A percentile compares a stretch with the other conserved stretches of the same genome.
Evolutionary conservation across 2,113 vertebrate genomes (phyloP).

Genomic region (Sakesphorus luctuosus): DNA sequence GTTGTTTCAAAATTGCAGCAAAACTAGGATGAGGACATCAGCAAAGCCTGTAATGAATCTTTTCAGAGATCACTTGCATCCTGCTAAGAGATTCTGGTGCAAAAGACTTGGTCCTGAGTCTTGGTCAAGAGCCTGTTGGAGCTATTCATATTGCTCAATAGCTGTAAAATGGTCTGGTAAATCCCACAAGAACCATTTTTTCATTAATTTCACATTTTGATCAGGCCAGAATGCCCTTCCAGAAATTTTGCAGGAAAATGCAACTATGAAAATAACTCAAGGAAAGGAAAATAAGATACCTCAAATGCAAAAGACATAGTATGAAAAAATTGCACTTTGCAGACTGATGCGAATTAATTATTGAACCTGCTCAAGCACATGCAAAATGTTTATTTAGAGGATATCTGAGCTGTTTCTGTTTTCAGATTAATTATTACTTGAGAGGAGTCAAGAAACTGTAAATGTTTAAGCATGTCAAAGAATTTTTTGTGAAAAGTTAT

Average conservation of each 20-base stretch:
- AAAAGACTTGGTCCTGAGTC: background rate
- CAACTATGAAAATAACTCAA: background rate
- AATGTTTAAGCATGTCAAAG: background rate
- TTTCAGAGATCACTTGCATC: background rate
- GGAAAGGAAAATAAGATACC: background rate
- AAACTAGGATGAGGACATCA: background rate
- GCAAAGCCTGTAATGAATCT: background rate
- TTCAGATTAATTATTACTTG: background rate
- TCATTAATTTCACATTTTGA: background rate
- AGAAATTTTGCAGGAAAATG: background rate
- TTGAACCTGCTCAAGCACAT: background rate
- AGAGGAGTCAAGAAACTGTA: background rate
- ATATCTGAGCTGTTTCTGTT: background rate
- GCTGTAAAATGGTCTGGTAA: background rate
- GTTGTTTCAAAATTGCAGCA: background rate
- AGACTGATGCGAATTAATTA: background rate
- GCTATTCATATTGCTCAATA: background rate
- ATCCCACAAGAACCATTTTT: background rate
- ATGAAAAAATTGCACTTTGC: background rate
- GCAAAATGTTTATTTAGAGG: background rate
- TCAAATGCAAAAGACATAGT: background rate
- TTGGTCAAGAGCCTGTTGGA: background rate
- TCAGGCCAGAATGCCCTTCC: background rate
- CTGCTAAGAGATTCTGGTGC: background rate
- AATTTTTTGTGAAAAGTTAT: background rate